Percentiles rank a stretch among this genome's conserved stretches.
Conservation (phyloP, 2,113 vertebrate species). For the Chaetodon trifascialis region DNA sequence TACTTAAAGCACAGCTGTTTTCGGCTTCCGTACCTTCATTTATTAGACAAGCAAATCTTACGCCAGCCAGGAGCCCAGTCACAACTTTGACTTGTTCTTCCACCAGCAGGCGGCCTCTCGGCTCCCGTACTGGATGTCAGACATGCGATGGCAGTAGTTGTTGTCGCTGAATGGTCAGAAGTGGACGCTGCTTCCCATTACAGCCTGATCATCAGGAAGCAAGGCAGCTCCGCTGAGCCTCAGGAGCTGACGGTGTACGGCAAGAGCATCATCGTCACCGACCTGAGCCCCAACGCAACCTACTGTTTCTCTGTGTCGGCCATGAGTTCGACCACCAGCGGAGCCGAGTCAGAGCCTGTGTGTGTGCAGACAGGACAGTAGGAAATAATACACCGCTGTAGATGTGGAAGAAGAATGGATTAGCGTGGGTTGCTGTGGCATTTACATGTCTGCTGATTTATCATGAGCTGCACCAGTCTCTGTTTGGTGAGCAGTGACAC, state of each 20-base stretch:
- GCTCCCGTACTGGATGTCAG: slow-evolving; percentile 73
- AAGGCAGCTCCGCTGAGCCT: background rate
- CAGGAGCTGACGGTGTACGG: slow-evolving; percentile 55
- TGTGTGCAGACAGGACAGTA: slow-evolving; percentile 55
- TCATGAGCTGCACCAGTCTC: background rate
- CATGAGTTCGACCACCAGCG: background rate
- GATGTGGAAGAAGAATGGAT: background rate
- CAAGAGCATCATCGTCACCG: slow-evolving; percentile 35
- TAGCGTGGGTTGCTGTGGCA: background rate
- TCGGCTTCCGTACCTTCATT: background rate
- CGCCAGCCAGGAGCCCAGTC: background rate
- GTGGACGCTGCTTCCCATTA: slow-evolving; percentile 50
- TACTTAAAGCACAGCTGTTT: no score
- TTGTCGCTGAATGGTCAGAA: slow-evolving; percentile 60
- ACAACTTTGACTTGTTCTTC: slow-evolving; percentile 4
- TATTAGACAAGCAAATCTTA: background rate
- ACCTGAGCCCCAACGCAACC: slow-evolving; percentile 46
- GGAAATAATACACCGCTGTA: background rate
- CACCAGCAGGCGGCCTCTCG: slow-evolving; percentile 33
- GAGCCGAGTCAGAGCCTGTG: slow-evolving; percentile 63
- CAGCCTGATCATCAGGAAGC: slow-evolving; percentile 53
- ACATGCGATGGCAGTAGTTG: slow-evolving; percentile 15
- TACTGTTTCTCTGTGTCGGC: slow-evolving; percentile 72
- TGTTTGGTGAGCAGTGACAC: background rate
- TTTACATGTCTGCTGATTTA: background rate